Evolutionary conservation across 2,888 invertebrate genomes (phyloP), one percentile per base, ranked within the genome.

Genomic region (Lycophotia porphyrea): DNA sequence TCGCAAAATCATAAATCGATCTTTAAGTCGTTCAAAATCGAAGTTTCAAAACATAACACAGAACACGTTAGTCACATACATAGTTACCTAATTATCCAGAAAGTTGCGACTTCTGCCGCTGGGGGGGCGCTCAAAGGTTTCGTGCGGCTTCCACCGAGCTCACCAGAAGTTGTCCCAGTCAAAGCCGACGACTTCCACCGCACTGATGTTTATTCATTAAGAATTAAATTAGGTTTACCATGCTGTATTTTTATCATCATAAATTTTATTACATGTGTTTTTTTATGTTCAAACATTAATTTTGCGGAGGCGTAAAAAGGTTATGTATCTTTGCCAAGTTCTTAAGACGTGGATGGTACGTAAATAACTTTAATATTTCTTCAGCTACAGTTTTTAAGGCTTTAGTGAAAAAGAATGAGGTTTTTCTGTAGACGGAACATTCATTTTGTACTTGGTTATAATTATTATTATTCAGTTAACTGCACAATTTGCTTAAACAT

Each of bases 141-240:
- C 72, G 63, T n/a, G 73, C 39, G 66, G 69, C 82, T 79, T 81
- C 82, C 61, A 47, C 21, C 60, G 34, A 76, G 71, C 68, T 55
- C 66, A 68, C 55, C 67, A 73, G 66, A 82, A 84, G 77, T 85
- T 84, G 74, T 66, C 70, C 69, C 42, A 74, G 73, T 71, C 85
- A 77, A 66, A 85, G 74, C 78, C 49, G 61, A 55, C 70, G 36
- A 74, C 84, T 80, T 83, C 76, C 85, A 61, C 52, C 66, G 36
- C 65, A 55, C 78, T 78, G 77, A 85, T 85, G 86, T 87, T 85
- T 87, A 87, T 87, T 86, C 84, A 86, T 85, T 85, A 83, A 76
- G 73, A 84, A 87, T 87, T 81, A 85, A 81, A 87, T 85, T 77
- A 78, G 76, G 76, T 78, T 74, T 72, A 72, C 64, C 69, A 71